Base-by-base conservation (phyloP, 2,888 invertebrate genomes). In the Protula sp. region DNA sequence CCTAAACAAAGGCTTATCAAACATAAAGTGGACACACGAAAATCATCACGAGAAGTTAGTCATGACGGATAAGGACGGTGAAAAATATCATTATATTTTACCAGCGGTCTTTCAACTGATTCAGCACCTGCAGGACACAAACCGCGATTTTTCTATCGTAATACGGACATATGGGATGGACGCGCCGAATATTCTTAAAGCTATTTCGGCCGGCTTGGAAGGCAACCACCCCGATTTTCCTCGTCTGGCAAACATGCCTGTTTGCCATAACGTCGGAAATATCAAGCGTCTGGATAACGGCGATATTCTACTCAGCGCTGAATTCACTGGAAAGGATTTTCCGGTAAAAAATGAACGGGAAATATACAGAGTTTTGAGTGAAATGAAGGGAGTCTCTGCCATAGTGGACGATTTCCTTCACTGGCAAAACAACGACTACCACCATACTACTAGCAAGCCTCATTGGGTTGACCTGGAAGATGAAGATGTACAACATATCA, bases 81-180 rank as follows among this genome's bases (percentile, higher is more conserved):
- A 67, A 31, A 72, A 55, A 3, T 80, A 79, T 61, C 79, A 80
- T 65, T 79, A 80, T 61, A 71, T 80, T 29, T 67, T 80, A 2
- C 79, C 79, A 1, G 73, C 78, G 2, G 72, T 80, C 30, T 76
- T 78, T 58, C 70, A 72, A 51, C 69, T 77, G 2, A 68, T 80
- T 30, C 65, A 72, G 47, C 58, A 71, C 52, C 70, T 80, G 1
- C 61, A 65, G 27, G 64, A 72, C 55, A 59, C 66, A 0, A 62
- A 67, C 26, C 63, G 79, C 29, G 74, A 78, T 50, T 80, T 77
- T 61, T 67, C 73, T 26, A 67, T 80, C 47, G 68, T 80, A 22
- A 69, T 80, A 52, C 65, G 80, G 51, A 79, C 80, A 3, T 79
- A 76, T 61, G 80, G 80, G 1, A 63, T 74, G 57, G 80, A 80